A percentile compares a stretch with the other conserved stretches of the same genome.
Conservation (phyloP, 2,113 vertebrate genomes). For the Stigmatopora argus region DNA sequence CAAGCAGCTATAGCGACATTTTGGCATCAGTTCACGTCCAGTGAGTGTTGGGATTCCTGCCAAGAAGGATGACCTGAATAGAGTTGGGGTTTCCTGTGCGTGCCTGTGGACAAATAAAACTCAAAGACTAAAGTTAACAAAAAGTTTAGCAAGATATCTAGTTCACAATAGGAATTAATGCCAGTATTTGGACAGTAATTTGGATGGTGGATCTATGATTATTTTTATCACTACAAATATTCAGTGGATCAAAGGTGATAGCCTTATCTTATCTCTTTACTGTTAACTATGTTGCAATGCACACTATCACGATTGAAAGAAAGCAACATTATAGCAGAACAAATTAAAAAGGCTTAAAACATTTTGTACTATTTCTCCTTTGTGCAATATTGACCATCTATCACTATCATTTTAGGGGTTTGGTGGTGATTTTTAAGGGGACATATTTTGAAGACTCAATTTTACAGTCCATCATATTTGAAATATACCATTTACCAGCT, state of each 20-base stretch:
- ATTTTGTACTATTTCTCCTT: not conserved
- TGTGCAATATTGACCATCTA: not conserved
- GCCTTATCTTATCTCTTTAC: not conserved
- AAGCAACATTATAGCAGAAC: not conserved
- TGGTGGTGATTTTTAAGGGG: not conserved
- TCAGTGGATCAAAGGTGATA: not conserved
- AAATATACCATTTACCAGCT: too few relatives aligned
- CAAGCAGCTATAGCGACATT: constrained; percentile 13
- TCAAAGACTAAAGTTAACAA: not conserved
- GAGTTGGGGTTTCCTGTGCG: not conserved
- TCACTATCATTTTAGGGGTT: not conserved
- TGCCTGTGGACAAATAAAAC: not conserved
- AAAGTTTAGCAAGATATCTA: not conserved
- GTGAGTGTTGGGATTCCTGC: constrained; percentile 7
- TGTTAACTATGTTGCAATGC: not conserved
- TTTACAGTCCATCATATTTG: too few relatives aligned
- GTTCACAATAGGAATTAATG: not conserved
- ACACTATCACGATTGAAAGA: not conserved
- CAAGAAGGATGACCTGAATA: constrained; percentile 14
- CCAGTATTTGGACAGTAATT: not conserved
- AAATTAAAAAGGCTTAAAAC: not conserved
- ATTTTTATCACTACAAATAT: not conserved
- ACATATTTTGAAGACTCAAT: not conserved
- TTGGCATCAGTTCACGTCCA: not conserved
- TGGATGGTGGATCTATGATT: not conserved